Evolutionary conservation across 2,888 invertebrate genomes (phyloP).

Genomic region (Tenthredo livida): DNA sequence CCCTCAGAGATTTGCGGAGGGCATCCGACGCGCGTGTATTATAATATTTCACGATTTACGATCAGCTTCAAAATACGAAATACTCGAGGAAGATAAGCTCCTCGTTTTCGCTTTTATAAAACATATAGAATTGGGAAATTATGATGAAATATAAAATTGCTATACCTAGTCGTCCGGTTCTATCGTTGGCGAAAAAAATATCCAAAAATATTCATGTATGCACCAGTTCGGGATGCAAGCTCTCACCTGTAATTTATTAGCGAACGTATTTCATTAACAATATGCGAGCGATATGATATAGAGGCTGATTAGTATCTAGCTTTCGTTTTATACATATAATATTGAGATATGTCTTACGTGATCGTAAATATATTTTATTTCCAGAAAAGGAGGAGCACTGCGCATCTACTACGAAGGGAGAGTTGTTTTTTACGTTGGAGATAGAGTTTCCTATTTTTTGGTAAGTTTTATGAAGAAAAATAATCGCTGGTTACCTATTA

Average conservation of each 20-base stretch:
- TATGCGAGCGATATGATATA: not conserved
- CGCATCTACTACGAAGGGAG: not conserved
- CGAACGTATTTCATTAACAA: not conserved
- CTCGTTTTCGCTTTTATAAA: not conserved
- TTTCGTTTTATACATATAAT: not conserved
- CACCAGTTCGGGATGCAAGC: not conserved
- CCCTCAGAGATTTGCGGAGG: not conserved
- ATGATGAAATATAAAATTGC: not conserved
- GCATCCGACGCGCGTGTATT: not conserved
- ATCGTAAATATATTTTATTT: not conserved
- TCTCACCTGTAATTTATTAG: not conserved
- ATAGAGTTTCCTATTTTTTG: not conserved
- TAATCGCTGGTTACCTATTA: too few species aligned
- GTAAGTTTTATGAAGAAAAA: not conserved
- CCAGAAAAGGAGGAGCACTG: not conserved
- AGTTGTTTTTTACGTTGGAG: conserved; percentile 6
- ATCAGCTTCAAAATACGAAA: not conserved
- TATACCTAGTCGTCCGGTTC: too few species aligned
- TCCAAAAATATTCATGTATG: too few species aligned
- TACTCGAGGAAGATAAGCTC: not conserved
- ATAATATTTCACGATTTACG: conserved; percentile 40
- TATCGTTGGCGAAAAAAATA: not conserved
- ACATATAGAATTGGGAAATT: not conserved
- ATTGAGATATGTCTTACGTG: not conserved
- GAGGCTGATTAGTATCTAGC: not conserved